Base-by-base conservation (phyloP, 2,797 vertebrate genomes). In the Halcyon chelicuti region DNA sequence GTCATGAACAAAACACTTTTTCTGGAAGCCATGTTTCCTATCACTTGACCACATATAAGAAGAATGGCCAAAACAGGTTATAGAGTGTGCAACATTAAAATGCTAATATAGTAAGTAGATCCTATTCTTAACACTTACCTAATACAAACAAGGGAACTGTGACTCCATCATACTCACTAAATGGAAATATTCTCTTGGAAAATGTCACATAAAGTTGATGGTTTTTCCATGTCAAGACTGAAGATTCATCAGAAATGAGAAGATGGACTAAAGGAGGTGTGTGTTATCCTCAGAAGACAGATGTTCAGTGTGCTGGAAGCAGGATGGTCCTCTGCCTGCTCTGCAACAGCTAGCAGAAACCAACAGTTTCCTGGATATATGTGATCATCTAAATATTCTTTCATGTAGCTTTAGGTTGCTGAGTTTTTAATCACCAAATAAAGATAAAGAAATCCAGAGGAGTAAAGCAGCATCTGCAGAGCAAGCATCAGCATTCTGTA, bases 41-140 rank as follows among this genome's bases (percentile, higher is more conserved):
- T 10, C 6, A 13, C 7, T 9, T 46, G 51, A 46, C 28, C 60
- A 12, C 2, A 1, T 9, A 12, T 17, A 60, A 67, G 47, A 74
- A 33, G 12, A 74, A 72, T 0, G 0, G 14, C 3, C 44, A 49
- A 63, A 92, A n/a, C 3, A 54, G 3, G 2, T 65, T n/a, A 28
- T 4, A 65, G 52, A 65, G 26, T 10, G 3, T 19, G 14, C n/a
- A 67, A 33, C 3, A 1, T 80, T 67, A 23, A 57, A 52, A 67
- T 17, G 28, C 5, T 67, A 46, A 37, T 15, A 21, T 10, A 35
- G 23, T 29, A 49, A 71, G 23, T 29, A 49, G 68, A 18, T 52
- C 14, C 18, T 40, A 4, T 20, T 6, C 7, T 67, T 47, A 40
- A 61, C 14, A 8, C 8, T 39, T 37, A 23, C 2, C 1, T 65